Evolutionary conservation across 2,797 vertebrate species (phyloP).

Genomic region (Sebastes paucispinis): DNA sequence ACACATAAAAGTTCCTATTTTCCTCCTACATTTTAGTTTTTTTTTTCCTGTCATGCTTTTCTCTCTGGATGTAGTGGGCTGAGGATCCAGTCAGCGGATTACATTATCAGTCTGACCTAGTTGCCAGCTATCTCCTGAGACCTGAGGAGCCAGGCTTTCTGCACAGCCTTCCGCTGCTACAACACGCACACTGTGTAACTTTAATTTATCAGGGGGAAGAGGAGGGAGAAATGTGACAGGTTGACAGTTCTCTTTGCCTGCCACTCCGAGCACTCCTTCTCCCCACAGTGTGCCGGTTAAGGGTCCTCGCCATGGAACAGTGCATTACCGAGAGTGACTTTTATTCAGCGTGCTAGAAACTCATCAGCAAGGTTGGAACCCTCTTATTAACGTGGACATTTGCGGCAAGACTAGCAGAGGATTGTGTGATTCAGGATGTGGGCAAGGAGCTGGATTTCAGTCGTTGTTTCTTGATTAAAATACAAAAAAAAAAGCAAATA

Average conservation of each 20-base stretch:
- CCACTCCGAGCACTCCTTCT: slow-evolving; percentile 77
- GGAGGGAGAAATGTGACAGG: slow-evolving; percentile 81
- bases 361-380: slow-evolving; percentile 65
- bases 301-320: slow-evolving; percentile 71
- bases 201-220: slow-evolving; percentile 83
- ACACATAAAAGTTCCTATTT: slow-evolving; percentile 66
- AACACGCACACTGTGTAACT: slow-evolving; percentile 83
- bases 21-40: slow-evolving; percentile 44
- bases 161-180: slow-evolving; percentile 81
- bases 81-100: slow-evolving; percentile 85
- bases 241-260: slow-evolving; percentile 85
- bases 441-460: slow-evolving; percentile 15
- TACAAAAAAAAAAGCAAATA: slow-evolving; percentile 1
- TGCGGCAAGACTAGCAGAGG: slow-evolving; percentile 36
- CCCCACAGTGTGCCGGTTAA: slow-evolving; percentile 74
- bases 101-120: slow-evolving; percentile 88
- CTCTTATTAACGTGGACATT: slow-evolving; percentile 61
- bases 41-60: slow-evolving; percentile 73
- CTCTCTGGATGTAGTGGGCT: slow-evolving; percentile 78
- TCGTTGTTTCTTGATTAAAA: slow-evolving; percentile 2
- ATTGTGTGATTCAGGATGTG: slow-evolving; percentile 40
- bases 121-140: slow-evolving; percentile 86
- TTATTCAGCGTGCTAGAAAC: slow-evolving; percentile 64
- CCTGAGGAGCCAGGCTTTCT: slow-evolving; percentile 81
- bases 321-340: slow-evolving; percentile 68